Base-by-base conservation (phyloP, 2,888 invertebrate genomes). In the Athalia rosae region DNA sequence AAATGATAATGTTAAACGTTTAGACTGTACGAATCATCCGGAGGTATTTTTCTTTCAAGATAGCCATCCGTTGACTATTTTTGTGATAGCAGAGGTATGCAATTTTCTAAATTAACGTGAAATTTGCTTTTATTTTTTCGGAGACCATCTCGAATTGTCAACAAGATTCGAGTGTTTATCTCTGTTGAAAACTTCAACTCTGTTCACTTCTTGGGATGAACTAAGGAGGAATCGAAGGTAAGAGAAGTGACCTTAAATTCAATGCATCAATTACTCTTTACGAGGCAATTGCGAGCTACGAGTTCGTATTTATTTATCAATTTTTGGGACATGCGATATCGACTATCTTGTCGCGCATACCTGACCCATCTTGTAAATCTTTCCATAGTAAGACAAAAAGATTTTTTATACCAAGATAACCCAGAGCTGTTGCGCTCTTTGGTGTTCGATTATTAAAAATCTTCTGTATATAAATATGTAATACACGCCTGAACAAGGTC, bases 401-500 rank as follows among this genome's bases (percentile, higher is more conserved):
- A 69, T 69, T 50, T 69, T 53, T n/a, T 41, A 11, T 67, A 69
- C 6, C 9, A 41, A n/a, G 41, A 47, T 13, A 64, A n/a, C 13
- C n/a, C 69, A 28, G 48, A 69, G 53, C 41, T 28, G 8, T 15
- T 41, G 7, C 7, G 28, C 53, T 8, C 5, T 13, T 69, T 56
- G 56, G 56, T n/a, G 9, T 53, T 53, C 6, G 41, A 41, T 69
- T 11, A 11, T 41, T 41, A 41, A 41, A 69, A 56, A 69, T 69
- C 69, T 69, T 69, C 41, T 69, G 69, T 66, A 66, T 48, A 66
- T 66, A 66, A 41, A 66, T 61, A 61, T 61, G 53, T 61, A 11
- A 61, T 61, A 28, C 61, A 41, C 41, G 41, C 41, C 11, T 28
- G 41, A 13, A 61, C 53, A 69, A 69, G 69, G n/a, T 69, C 56